Conservation (phyloP, 2,797 vertebrate genomes). For the Neostethus bicornis region DNA sequence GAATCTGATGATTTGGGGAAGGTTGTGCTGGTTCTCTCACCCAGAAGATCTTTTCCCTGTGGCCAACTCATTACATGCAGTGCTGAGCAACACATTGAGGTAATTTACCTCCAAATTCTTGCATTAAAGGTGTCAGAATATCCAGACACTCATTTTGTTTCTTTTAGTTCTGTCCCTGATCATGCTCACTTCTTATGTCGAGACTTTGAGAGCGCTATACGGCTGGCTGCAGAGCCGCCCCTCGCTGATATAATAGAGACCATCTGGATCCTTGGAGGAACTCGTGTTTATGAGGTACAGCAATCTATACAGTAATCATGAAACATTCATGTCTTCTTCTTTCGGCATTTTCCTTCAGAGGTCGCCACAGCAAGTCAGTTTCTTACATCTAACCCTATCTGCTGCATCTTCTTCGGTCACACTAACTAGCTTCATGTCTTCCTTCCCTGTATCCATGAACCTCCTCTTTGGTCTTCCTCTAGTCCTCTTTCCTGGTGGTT, state of each 20-base stretch:
- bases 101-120: slow-evolving; percentile 30
- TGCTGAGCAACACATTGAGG: slow-evolving; percentile 77
- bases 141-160: slow-evolving; percentile 1
- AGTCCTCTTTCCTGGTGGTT: no score
- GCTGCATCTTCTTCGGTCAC: no score
- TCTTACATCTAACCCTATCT: no score
- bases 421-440: no score
- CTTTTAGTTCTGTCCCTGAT: slow-evolving; percentile 70
- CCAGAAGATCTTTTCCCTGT: slow-evolving; percentile 67
- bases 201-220: slow-evolving; percentile 70
- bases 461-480: no score
- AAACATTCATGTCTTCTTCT: not conserved
- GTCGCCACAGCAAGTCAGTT: no score
- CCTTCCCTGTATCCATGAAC: no score
- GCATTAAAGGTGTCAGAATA: not conserved
- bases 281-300: slow-evolving; percentile 68
- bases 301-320: not conserved
- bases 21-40: slow-evolving; percentile 65
- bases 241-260: slow-evolving; percentile 78
- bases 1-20: slow-evolving; percentile 83
- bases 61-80: slow-evolving; percentile 71
- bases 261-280: slow-evolving; percentile 83
- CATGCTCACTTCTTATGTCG: slow-evolving; percentile 75
- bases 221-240: slow-evolving; percentile 56
- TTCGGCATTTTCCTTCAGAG: no score